A percentile compares a stretch with the other conserved stretches of the same genome.
phyloP scores from a whole-genome alignment of 2,113 vertebrate species.

The Misgurnus anguillicaudatus region DNA sequence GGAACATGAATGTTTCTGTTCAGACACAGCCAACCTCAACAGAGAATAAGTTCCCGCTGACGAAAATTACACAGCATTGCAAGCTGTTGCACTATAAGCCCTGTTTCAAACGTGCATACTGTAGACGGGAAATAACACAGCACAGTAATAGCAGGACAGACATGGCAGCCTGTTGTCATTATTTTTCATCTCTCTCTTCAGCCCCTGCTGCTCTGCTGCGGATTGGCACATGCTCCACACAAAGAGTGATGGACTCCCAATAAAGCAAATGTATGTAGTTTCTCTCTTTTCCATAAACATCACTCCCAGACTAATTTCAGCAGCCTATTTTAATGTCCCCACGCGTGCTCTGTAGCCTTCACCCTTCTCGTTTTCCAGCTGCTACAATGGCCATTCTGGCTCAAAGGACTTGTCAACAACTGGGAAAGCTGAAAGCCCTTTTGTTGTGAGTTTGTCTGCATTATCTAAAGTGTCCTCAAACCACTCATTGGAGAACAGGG shows the following conservation, averaged over 20 bases:
- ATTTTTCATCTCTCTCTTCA: constrained; percentile 42
- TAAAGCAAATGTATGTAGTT: constrained; percentile 31
- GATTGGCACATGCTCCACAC: not conserved
- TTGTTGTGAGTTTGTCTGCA: constrained; percentile 48
- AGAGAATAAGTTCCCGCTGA: constrained; percentile 33
- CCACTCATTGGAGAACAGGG: constrained; percentile 19
- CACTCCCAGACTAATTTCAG: constrained; percentile 38
- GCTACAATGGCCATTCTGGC: constrained; percentile 37
- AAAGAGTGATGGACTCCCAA: constrained; percentile 14
- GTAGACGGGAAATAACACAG: constrained; percentile 15
- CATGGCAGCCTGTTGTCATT: constrained; percentile 35
- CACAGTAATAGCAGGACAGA: constrained; percentile 31
- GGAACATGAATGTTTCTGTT: constrained; percentile 42
- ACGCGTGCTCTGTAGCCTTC: constrained; percentile 13
- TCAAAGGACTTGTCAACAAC: constrained; percentile 50
- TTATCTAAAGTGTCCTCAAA: constrained; percentile 50
- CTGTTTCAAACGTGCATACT: constrained; percentile 15
- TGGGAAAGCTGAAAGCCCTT: constrained; percentile 36
- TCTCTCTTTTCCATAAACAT: constrained; percentile 42
- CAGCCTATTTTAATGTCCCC: constrained; percentile 19
- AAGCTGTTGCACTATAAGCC: constrained; percentile 28
- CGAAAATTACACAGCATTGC: constrained; percentile 51
- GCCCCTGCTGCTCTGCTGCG: constrained; percentile 22
- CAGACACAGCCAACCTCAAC: constrained; percentile 30
- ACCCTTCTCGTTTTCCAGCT: constrained; percentile 21